Evolutionary conservation across 2,888 invertebrate species (phyloP).

Genomic region (Muschampia plurimacula): DNA sequence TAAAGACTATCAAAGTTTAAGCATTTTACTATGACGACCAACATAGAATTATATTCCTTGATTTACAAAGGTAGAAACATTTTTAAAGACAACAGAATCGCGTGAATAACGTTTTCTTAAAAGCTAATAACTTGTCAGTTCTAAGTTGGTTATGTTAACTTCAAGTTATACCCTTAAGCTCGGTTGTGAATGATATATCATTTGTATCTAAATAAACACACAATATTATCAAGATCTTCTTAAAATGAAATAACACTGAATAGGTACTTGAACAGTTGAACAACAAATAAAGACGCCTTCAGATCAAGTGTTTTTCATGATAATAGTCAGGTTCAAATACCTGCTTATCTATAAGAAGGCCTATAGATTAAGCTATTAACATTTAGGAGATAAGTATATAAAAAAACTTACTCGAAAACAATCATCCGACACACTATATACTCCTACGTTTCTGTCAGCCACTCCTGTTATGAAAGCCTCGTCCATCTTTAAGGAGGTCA

Average conservation of each 20-base stretch:
- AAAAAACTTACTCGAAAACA: slow-evolving; percentile 87
- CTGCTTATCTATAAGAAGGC: background rate
- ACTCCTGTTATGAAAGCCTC: slow-evolving; percentile 87
- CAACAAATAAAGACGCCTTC: slow-evolving; percentile 21
- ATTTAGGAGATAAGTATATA: background rate
- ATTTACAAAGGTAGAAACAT: too few relatives aligned
- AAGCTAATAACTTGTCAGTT: too few relatives aligned
- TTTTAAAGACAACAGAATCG: too few relatives aligned
- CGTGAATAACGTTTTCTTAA: too few relatives aligned
- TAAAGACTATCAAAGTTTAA: too few relatives aligned
- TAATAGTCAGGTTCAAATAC: slow-evolving; percentile 9
- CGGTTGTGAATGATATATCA: too few relatives aligned
- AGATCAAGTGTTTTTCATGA: slow-evolving; percentile 26
- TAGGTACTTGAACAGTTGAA: slow-evolving; percentile 1
- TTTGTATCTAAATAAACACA: too few relatives aligned
- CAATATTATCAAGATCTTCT: background rate
- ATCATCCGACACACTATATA: slow-evolving; percentile 89
- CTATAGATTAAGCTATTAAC: background rate
- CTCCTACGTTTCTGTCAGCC: slow-evolving; percentile 72
- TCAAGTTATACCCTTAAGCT: too few relatives aligned
- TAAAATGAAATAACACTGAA: background rate
- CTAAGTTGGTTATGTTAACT: too few relatives aligned
- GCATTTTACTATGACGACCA: too few relatives aligned
- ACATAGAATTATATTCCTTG: too few relatives aligned
- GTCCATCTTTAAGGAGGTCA: slow-evolving; percentile 87